Base-by-base conservation (phyloP, 2,797 vertebrate species). In the Morelia viridis region DNA sequence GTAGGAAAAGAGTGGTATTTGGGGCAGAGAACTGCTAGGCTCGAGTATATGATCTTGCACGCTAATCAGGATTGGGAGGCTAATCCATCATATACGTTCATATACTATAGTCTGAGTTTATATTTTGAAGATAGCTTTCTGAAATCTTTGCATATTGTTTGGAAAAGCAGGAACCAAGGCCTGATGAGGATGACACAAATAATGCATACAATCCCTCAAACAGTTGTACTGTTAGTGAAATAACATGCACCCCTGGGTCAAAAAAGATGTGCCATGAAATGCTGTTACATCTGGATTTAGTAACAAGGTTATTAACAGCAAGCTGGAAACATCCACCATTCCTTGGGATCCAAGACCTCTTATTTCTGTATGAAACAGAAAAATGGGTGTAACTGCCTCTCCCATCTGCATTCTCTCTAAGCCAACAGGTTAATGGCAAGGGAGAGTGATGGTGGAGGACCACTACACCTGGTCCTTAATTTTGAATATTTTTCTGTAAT, bases 341-440 rank as follows among this genome's bases (percentile, higher is more conserved):
- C 35, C 28, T 83, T 84, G 88, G 60, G 60, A 83, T 93, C 89
- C 88, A 93, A 93, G 60, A 17, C 86, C 88, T 88, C 89, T 89
- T 93, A 89, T 90, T 92, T 94, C 10, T 91, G 4, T 68, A 88
- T 93, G 94, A n/a, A 85, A 60, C 88, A 94, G 58, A 87, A 88
- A 94, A 91, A 31, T 80, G n/a, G 91, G 60, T 91, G 61, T 90
- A 93, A 94, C 46, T 94, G 46, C 11, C 28, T 26, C 90, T 93
- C 41, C 26, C 12, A 89, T 57, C 35, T 41, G 88, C 57, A 28
- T 93, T 89, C 92, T 11, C 91, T 80, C 57, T 19, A 64, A 92
- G 10, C 61, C 57, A 5, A 56, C 10, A 91, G 0, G 4, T 93
- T 85, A 53, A 68, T 26, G 85, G 31, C 57, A 58, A 60, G 58